Base-by-base conservation (phyloP, 2,888 invertebrate genomes). In the Ichneumoninae sp. region DNA sequence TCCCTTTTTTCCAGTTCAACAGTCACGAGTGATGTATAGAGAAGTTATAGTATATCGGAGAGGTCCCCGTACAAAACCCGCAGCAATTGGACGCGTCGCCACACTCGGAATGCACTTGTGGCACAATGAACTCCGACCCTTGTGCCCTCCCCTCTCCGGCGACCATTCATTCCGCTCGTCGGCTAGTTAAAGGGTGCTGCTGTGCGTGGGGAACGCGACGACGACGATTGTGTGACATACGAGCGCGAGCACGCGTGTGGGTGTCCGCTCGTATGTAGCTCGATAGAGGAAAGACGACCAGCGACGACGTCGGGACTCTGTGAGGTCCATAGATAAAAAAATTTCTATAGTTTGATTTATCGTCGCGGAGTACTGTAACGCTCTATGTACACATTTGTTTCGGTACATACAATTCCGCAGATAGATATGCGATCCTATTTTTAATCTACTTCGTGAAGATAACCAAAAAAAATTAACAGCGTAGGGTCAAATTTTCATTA, bases 71-170 rank as follows among this genome's bases (percentile, higher is more conserved):
- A 69, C 30, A 69, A 84, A 84, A 81, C 62, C 74, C 77, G 44
- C 65, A 89, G 88, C 89, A 90, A 91, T 91, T 90, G 90, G 84
- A 88, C 87, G 86, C 81, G 89, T 87, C 83, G 88, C 80, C 78
- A 82, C 75, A 90, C 91, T 89, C 88, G 89, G 90, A 90, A 91
- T 90, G 90, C 90, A 91, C 91, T 91, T 91, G 91, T 90, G 90
- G 93, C 91, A 91, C 93, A 91, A 93, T 93, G 92, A 93, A 92
- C 92, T 92, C 90, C 92, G 92, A 92, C 90, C 91, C 91, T 89
- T 82, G 40, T 82, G 84, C 78, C 80, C 79, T 79, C 70, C 74
- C 50, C 75, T 80, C 82, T 80, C 40, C 68, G 62, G 8, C 47
- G 70, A 81, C 79, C 85, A 87, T 86, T 87, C 85, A 83, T 86